phyloP scores from a whole-genome alignment of 2,797 vertebrate genomes.

The Anguilla anguilla region DNA sequence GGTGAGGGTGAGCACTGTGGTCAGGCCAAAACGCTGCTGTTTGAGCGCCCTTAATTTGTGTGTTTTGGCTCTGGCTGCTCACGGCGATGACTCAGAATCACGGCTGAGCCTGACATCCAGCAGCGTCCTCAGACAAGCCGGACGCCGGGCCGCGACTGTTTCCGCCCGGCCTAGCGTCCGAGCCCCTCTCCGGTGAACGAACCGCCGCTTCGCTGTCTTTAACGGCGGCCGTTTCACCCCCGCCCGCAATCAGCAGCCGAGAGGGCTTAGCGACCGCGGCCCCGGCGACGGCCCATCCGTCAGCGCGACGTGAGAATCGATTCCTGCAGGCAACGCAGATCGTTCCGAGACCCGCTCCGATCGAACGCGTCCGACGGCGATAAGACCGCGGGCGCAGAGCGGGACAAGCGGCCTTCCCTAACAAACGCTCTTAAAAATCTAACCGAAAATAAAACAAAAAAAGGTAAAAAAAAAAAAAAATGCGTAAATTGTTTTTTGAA shows the following conservation, averaged over 20 bases:
- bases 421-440: neutral
- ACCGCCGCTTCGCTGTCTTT: neutral
- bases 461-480: neutral
- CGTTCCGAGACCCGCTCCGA: neutral
- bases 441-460: neutral
- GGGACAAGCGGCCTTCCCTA: neutral
- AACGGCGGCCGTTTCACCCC: neutral
- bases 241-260: neutral
- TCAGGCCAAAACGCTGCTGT: neutral
- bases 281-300: neutral
- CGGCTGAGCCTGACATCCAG: neutral
- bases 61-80: constrained; percentile 5
- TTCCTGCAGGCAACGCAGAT: neutral
- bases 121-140: neutral
- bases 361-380: neutral
- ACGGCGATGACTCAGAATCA: neutral
- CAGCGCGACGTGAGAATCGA: neutral
- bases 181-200: neutral
- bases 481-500: neutral
- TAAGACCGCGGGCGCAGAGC: neutral
- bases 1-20: neutral
- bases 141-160: neutral
- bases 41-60: neutral
- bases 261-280: neutral
- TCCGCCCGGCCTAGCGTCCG: neutral